These are phyloP conservation scores for Peucedramus taeniatus DNA, from an alignment of 2,113 vertebrate species.

Conservation along the genomic window DNA sequence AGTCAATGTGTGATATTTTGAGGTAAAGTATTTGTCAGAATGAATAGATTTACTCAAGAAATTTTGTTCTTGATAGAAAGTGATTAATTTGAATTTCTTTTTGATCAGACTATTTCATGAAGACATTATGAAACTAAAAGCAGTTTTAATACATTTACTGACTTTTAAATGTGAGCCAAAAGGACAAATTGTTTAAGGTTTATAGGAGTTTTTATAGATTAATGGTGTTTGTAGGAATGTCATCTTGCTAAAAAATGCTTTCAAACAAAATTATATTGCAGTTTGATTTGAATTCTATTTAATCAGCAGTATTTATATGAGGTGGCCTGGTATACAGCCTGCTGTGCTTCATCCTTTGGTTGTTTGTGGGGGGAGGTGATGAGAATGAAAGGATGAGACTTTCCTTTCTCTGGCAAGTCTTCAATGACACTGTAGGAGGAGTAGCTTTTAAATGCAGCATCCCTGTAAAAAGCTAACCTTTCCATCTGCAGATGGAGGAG, in stretches of 20 bases:
- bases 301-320: background rate
- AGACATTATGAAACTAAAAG: background rate
- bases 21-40: background rate
- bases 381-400: background rate
- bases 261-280: background rate
- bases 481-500: conserved; percentile 30
- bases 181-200: background rate
- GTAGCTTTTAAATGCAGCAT: background rate
- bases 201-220: background rate
- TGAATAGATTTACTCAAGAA: background rate
- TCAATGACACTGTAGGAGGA: conserved; percentile 19
- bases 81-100: background rate
- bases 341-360: background rate
- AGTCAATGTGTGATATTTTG: background rate
- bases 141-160: background rate
- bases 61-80: background rate
- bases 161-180: background rate
- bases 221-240: background rate
- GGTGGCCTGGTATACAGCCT: background rate
- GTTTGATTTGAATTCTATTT: background rate
- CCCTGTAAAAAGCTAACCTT: background rate
- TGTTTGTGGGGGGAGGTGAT: background rate
- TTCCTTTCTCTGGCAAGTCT: conserved; percentile 7
- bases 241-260: background rate
- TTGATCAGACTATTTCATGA: background rate